phyloP scores from a whole-genome alignment of 2,888 invertebrate genomes.

The Noctua janthe region DNA sequence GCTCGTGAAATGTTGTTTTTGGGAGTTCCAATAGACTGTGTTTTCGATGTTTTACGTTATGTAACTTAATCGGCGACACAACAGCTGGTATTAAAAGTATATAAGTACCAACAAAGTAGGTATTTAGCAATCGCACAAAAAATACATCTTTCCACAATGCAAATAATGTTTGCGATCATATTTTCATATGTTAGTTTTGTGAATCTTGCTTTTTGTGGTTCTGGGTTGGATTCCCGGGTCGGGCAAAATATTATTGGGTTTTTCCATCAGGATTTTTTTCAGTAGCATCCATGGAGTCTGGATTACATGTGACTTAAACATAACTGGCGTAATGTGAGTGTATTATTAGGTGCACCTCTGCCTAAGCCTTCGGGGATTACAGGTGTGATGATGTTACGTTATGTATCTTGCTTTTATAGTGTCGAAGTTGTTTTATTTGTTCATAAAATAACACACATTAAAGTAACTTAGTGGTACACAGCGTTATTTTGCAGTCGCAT shows the following conservation, averaged over 20 bases:
- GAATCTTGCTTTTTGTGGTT: neutral
- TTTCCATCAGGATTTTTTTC: too few relatives aligned
- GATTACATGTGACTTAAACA: too few relatives aligned
- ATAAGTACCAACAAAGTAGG: neutral
- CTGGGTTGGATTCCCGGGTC: too few relatives aligned
- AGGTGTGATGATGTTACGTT: too few relatives aligned
- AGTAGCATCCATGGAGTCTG: too few relatives aligned
- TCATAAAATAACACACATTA: neutral
- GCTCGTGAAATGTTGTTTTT: slow-evolving; percentile 12
- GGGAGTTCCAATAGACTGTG: neutral
- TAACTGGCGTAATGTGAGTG: too few relatives aligned
- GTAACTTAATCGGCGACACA: too few relatives aligned
- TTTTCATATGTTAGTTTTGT: neutral
- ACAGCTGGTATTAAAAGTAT: neutral
- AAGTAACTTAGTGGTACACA: neutral
- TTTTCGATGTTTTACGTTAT: neutral
- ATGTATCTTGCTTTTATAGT: neutral
- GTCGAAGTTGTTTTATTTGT: neutral
- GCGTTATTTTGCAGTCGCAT: neutral
- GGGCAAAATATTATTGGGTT: too few relatives aligned
- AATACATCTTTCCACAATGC: neutral
- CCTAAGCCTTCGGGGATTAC: too few relatives aligned
- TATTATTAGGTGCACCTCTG: too few relatives aligned
- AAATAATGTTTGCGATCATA: neutral
- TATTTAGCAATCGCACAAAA: neutral